Evolutionary conservation across 1,140 invertebrate species (phyloP), one percentile per base, ranked within the genome.

Genomic region (Zaprionus camerounensis): DNA sequence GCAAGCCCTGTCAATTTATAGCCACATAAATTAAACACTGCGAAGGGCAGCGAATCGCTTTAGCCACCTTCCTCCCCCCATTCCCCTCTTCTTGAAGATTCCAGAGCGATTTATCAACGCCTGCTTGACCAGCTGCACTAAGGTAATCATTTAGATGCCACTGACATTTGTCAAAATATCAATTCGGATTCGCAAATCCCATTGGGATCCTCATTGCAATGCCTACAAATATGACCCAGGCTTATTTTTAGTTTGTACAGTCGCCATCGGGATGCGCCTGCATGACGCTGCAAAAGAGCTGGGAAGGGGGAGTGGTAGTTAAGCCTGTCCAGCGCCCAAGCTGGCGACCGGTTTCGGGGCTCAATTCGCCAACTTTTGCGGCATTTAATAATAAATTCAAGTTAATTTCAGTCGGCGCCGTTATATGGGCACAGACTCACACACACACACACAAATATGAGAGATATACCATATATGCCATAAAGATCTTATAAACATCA

Each of bases 321-420:
- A 41, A 61, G 38, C 11, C 5, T 31, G 49, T 62, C 67, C 56
- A 28, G 68, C n/a, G 15, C 55, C 46, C 46, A 82, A 44, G 41
- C 41, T 17, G 13, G 7, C 15, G 53, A 86, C 85, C 86, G 85
- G 85, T 90, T 90, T 56, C 15, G 4, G 44, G 64, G 55, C 31
- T 55, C 64, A 41, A 46, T 44, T 46, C 7, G 41, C 41, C n/a
- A 46, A 64, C 46, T 78, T 85, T 80, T 63, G 62, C 57, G 53
- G 75, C 51, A 59, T 69, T 78, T 78, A 74, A 78, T 74, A 87
- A 81, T 88, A 90, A 85, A 85, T 85, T 82, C 78, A 81, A 81
- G 65, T 88, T 87, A 87, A 88, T 84, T 87, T 77, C 84, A 90
- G 78, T 51, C 81, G 85, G 85, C 85, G 85, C 85, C 85, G 85